Conservation (phyloP, 2,888 invertebrate species). For the Sinohyriopsis cumingii region DNA sequence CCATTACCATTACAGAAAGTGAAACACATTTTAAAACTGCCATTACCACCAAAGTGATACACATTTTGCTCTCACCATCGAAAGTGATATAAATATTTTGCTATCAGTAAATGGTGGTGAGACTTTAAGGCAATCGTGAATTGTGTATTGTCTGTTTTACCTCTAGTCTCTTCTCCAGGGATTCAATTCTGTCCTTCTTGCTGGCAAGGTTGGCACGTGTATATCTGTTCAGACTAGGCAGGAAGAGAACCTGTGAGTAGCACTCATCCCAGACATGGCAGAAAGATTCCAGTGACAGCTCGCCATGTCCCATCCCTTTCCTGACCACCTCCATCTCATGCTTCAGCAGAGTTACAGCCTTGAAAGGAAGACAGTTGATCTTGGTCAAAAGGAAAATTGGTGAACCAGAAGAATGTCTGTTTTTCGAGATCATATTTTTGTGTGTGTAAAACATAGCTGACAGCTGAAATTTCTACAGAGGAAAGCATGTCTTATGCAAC, state of each 20-base stretch:
- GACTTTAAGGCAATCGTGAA: neutral
- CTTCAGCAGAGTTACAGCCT: conserved; percentile 61
- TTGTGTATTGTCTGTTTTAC: conserved; percentile 43
- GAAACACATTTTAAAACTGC: too few species aligned
- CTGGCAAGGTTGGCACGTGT: conserved; percentile 95
- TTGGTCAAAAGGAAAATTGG: too few species aligned
- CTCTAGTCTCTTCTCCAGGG: conserved; percentile 91
- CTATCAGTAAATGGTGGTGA: neutral
- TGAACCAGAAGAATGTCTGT: too few species aligned
- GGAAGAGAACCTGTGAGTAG: conserved; percentile 89
- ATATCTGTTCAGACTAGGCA: conserved; percentile 93
- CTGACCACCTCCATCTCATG: conserved; percentile 91
- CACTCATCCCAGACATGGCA: conserved; percentile 97
- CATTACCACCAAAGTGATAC: too few species aligned
- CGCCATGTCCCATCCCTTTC: conserved; percentile 95
- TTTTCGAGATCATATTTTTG: too few species aligned
- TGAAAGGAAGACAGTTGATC: neutral
- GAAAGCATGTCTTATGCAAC: too few species aligned
- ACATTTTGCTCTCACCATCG: too few species aligned
- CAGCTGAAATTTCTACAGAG: too few species aligned
- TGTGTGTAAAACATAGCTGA: too few species aligned
- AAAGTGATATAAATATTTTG: too few species aligned
- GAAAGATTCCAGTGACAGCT: conserved; percentile 91
- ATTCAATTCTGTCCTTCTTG: conserved; percentile 96
- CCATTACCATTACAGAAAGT: too few species aligned